Evolutionary conservation across 2,888 invertebrate species (phyloP).

Genomic region (Pimpla rufipes): DNA sequence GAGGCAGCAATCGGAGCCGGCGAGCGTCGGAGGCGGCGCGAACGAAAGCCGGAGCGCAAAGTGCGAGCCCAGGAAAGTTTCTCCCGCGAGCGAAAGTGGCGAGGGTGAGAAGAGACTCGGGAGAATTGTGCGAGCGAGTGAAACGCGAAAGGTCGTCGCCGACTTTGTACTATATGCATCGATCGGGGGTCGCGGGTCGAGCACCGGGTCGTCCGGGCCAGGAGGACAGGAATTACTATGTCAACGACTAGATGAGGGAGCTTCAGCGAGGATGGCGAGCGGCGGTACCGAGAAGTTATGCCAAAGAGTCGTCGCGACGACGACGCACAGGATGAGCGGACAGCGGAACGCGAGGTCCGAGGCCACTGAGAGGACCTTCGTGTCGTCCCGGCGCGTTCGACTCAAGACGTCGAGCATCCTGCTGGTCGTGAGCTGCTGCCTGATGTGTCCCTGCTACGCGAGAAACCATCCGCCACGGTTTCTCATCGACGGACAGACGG

Average conservation of each 20-base stretch:
- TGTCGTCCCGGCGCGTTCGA: constrained; percentile 71
- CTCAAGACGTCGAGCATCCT: constrained; percentile 71
- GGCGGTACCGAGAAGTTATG: constrained; percentile 15
- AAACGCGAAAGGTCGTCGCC: constrained; percentile 12
- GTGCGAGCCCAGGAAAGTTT: constrained; percentile 34
- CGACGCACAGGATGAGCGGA: constrained; percentile 69
- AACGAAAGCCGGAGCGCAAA: constrained; percentile 50
- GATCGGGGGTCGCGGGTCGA: constrained; percentile 38
- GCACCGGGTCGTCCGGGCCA: constrained; percentile 55
- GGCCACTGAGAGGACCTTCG: constrained; percentile 58
- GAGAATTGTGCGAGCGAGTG: background rate
- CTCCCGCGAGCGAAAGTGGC: constrained; percentile 41
- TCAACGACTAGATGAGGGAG: constrained; percentile 69
- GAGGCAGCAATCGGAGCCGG: background rate
- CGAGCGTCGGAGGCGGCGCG: constrained; percentile 10
- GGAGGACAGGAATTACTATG: constrained; percentile 70
- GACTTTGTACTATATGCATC: constrained; percentile 46
- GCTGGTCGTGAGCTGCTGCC: constrained; percentile 71
- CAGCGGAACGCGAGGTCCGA: constrained; percentile 54
- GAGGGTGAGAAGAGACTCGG: background rate
- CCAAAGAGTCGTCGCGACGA: constrained; percentile 69
- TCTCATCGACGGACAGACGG: constrained; percentile 94
- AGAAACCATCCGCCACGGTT: constrained; percentile 95
- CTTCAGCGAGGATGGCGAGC: constrained; percentile 37
- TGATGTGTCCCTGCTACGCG: constrained; percentile 77